phyloP scores from a whole-genome alignment of 2,797 vertebrate genomes.

The Sebastes trivittatus region DNA sequence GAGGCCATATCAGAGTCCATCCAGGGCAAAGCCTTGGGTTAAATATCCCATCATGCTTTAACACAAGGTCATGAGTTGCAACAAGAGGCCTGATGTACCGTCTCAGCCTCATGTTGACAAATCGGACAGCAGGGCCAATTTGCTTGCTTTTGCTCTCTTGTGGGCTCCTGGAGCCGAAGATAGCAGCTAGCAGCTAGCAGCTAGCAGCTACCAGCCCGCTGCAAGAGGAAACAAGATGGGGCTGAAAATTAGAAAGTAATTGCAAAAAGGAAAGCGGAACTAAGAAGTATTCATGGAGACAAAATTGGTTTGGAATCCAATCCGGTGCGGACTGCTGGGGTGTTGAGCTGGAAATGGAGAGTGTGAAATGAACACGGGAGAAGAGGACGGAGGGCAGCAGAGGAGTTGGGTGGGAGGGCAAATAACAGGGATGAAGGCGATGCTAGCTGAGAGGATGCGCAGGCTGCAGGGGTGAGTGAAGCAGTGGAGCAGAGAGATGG shows the following conservation, averaged over 20 bases:
- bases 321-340: conserved; percentile 1
- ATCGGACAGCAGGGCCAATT: background rate
- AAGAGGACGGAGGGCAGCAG: conserved; percentile 5
- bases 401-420: background rate
- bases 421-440: conserved; percentile 12
- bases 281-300: conserved; percentile 44
- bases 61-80: background rate
- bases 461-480: conserved; percentile 1
- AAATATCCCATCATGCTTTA: background rate
- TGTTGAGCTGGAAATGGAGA: conserved; percentile 37
- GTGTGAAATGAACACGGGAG: conserved; percentile 32
- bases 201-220: background rate
- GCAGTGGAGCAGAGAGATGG: conserved; percentile 25
- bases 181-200: background rate
- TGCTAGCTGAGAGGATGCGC: background rate
- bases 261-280: conserved; percentile 51
- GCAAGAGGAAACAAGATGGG: conserved; percentile 6
- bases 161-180: background rate
- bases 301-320: conserved; percentile 61
- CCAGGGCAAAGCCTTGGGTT: background rate
- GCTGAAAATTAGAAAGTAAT: conserved; percentile 49
- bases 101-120: background rate
- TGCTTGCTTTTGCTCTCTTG: background rate
- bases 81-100: conserved; percentile 10
- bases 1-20: background rate